Evolutionary conservation across 2,797 vertebrate genomes (phyloP).

Genomic region (Taeniopygia guttata): DNA sequence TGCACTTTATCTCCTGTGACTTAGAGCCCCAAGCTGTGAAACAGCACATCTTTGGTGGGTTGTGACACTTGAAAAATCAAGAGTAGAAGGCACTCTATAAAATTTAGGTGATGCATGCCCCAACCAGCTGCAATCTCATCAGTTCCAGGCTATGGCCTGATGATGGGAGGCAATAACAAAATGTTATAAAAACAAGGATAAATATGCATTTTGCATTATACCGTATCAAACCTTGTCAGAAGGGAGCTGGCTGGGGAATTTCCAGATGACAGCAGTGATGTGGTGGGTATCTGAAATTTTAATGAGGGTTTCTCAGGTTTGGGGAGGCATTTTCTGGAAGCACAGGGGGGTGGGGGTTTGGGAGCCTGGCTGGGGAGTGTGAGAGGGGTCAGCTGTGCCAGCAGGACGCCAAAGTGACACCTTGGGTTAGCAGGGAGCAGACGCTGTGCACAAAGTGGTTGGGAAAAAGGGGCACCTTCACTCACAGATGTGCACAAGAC

Average conservation of each 20-base stretch:
- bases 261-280: not conserved
- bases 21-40: constrained; percentile 2
- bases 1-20: constrained; percentile 8
- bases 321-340: not conserved
- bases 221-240: not conserved
- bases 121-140: not conserved
- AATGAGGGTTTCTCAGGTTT: not conserved
- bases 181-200: not conserved
- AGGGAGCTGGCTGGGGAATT: not conserved
- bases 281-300: not conserved
- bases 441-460: fast-evolving
- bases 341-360: too few relatives aligned
- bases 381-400: not conserved
- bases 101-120: not conserved
- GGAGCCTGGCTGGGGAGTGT: not conserved
- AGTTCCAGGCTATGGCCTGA: not conserved
- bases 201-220: not conserved
- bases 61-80: not conserved
- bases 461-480: not conserved
- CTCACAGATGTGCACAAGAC: not conserved
- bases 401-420: not conserved
- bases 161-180: not conserved
- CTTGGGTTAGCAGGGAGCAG: not conserved
- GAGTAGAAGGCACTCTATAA: not conserved
- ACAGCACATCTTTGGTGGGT: not conserved